A percentile compares a stretch with the other conserved stretches of the same genome.
Evolutionary conservation across 2,888 invertebrate genomes (phyloP).

Genomic region (Epinotia ramella): DNA sequence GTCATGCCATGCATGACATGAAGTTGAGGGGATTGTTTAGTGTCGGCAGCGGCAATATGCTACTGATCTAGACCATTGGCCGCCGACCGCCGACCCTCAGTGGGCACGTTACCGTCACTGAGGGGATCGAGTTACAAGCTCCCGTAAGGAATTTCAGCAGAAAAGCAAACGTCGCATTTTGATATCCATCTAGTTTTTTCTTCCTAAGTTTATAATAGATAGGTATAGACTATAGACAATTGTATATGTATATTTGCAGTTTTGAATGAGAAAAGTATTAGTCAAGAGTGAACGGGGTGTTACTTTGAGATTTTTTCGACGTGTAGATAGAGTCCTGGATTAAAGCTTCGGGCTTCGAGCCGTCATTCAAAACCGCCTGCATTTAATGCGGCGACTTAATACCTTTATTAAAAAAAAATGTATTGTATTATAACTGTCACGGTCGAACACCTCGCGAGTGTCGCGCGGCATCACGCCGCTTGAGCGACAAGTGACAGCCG

Average conservation of each 20-base stretch:
- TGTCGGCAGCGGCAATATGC: slow-evolving; percentile 8
- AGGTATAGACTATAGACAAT: no score
- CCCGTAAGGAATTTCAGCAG: background rate
- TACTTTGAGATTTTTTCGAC: background rate
- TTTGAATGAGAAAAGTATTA: no score
- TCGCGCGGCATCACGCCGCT: slow-evolving; percentile 21
- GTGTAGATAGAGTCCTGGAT: no score
- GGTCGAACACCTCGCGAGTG: slow-evolving; percentile 14
- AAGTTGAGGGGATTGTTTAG: background rate
- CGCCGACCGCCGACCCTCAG: background rate
- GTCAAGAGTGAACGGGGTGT: background rate
- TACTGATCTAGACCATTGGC: background rate
- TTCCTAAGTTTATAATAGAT: no score
- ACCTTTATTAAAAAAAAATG: slow-evolving; percentile 5
- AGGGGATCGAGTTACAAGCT: background rate
- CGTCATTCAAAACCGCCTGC: background rate
- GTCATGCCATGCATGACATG: background rate
- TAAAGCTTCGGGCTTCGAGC: background rate
- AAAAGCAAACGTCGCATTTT: background rate
- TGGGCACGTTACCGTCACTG: background rate
- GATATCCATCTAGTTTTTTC: background rate
- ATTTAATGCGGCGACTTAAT: slow-evolving; percentile 15
- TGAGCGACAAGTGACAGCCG: slow-evolving; percentile 28
- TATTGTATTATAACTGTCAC: slow-evolving; percentile 22
- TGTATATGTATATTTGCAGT: no score